Evolutionary conservation across 2,888 invertebrate species (phyloP), one percentile per base, ranked within the genome.

Genomic region (Scaptomyza tumidula): DNA sequence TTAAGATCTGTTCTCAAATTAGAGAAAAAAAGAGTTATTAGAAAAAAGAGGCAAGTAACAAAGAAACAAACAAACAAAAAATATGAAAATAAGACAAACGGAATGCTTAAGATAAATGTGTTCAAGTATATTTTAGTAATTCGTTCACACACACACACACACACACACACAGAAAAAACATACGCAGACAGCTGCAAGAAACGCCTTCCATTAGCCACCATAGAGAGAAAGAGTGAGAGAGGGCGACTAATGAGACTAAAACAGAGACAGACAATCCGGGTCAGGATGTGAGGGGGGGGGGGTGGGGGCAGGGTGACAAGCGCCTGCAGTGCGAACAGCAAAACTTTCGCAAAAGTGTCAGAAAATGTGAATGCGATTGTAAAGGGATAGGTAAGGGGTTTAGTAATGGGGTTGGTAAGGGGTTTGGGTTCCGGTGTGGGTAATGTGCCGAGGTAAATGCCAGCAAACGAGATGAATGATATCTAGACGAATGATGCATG

Each of bases 401-500:
- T 6, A 10, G 10, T n/a, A 31, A 6, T 13, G 3, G 33, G 27
- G 14, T 0, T 33, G 37, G 46, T 49, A 11, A 9, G 53, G 44
- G n/a, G 50, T 7, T 39, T 46, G 29, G 55, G 46, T 52, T 74
- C 68, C 74, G 72, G 73, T 63, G 57, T 76, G 86, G 84, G 84
- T 80, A 80, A 80, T 88, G 86, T 80, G 84, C 80, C 75, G 86
- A 87, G 88, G 86, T 87, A 72, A 82, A 84, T 66, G 82, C 82
- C 88, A 75, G 75, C 70, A 62, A 62, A 79, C 68, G 88, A 89
- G 90, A 89, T 89, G 89, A 85, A 89, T 89, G 90, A 86, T 89
- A 88, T 90, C 87, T 88, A 84, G 83, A 85, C 87, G 86, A 80
- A 88, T 89, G 89, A 89, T 89, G 90, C 89, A 89, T 89, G 89